A percentile compares a stretch with the other conserved stretches of the same genome.
Conservation (phyloP, 2,113 vertebrate species). For the Anser brachyrhynchus region DNA sequence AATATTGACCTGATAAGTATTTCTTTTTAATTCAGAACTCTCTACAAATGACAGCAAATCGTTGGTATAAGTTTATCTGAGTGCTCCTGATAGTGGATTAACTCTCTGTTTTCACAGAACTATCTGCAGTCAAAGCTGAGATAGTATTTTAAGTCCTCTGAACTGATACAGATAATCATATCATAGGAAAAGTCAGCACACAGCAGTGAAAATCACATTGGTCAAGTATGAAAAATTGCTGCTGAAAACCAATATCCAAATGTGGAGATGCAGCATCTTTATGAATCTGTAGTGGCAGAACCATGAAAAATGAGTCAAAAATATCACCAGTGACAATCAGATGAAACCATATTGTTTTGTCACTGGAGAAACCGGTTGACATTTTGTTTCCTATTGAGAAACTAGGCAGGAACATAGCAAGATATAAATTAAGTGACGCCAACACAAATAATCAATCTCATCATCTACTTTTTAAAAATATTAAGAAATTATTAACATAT, state of each 20-base stretch:
- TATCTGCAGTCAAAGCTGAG: background rate
- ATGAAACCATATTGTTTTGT: background rate
- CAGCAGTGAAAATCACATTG: background rate
- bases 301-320: conserved; percentile 12
- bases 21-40: background rate
- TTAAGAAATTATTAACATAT: background rate
- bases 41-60: background rate
- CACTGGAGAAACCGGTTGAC: background rate
- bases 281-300: background rate
- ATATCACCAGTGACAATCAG: background rate
- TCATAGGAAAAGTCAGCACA: background rate
- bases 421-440: background rate
- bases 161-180: background rate
- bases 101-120: background rate
- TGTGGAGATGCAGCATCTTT: background rate
- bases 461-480: background rate
- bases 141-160: background rate
- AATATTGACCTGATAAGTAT: background rate
- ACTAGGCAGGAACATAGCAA: background rate
- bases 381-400: background rate
- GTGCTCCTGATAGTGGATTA: background rate
- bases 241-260: background rate
- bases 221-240: background rate
- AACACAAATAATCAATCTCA: background rate
- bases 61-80: background rate